A percentile compares a stretch with the other conserved stretches of the same genome.
These are phyloP conservation scores for Heliconius erato DNA, from an alignment of 2,888 invertebrate genomes.

Conservation along the genomic window DNA sequence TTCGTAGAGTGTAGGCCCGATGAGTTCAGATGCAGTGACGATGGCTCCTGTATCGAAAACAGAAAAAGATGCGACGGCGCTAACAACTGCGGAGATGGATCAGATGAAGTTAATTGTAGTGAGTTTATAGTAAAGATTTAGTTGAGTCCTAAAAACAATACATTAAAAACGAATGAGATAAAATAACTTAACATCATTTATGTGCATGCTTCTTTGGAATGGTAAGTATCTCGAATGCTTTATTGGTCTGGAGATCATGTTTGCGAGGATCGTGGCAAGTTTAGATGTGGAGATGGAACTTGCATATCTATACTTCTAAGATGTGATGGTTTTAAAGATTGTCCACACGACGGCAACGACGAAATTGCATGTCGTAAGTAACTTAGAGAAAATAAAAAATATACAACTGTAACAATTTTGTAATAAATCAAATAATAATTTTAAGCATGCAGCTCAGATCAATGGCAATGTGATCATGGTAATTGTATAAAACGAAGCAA, in stretches of 20 bases:
- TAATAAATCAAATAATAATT: conserved; percentile 44
- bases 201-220: conserved; percentile 66
- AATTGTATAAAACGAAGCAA: conserved; percentile 87
- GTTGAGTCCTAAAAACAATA: background rate
- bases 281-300: conserved; percentile 90
- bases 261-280: conserved; percentile 84
- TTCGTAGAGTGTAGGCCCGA: conserved; percentile 68
- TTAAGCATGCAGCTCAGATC: conserved; percentile 88
- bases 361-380: conserved; percentile 88
- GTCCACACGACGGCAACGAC: conserved; percentile 88
- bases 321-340: conserved; percentile 91
- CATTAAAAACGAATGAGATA: background rate
- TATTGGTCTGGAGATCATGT: conserved; percentile 74
- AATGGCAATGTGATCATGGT: conserved; percentile 91
- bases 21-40: conserved; percentile 87
- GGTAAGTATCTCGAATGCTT: conserved; percentile 72
- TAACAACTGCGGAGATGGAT: conserved; percentile 85
- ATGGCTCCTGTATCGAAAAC: conserved; percentile 87
- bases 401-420: conserved; percentile 39
- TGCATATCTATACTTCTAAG: conserved; percentile 89
- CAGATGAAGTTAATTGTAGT: conserved; percentile 87
- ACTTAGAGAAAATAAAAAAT: background rate
- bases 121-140: conserved; percentile 20
- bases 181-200: conserved; percentile 44
- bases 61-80: conserved; percentile 85